Percentiles rank a stretch among this genome's conserved stretches.
Evolutionary conservation across 1,140 invertebrate genomes (phyloP).

Genomic region (Zaprionus ornatus): DNA sequence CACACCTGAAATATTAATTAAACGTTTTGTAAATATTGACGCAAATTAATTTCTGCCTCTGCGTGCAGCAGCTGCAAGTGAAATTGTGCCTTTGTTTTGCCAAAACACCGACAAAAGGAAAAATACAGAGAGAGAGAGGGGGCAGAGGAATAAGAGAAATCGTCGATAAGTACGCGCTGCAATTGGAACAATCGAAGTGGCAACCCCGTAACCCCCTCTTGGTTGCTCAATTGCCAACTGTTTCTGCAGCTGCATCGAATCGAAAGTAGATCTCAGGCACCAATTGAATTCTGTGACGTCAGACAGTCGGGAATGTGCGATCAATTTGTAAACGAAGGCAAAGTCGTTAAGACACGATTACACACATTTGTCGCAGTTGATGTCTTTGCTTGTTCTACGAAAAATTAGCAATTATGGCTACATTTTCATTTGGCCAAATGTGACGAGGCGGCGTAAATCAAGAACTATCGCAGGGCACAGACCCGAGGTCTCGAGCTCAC

Average conservation of each 20-base stretch:
- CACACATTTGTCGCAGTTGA: slow-evolving; percentile 27
- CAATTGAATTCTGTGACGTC: slow-evolving; percentile 53
- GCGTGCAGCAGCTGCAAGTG: slow-evolving; percentile 36
- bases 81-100: slow-evolving; percentile 40
- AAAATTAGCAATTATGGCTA: slow-evolving; percentile 41
- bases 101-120: slow-evolving; percentile 22
- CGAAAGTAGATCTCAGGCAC: slow-evolving; percentile 52
- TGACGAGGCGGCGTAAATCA: slow-evolving; percentile 41
- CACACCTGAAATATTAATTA: slow-evolving; percentile 67
- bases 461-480: slow-evolving; percentile 14
- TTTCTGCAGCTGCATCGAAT: slow-evolving; percentile 20
- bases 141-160: neutral
- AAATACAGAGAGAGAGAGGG: neutral
- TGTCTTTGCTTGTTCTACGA: slow-evolving; percentile 55
- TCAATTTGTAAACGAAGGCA: slow-evolving; percentile 11
- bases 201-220: neutral
- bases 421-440: slow-evolving; percentile 3
- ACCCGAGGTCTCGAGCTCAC: neutral
- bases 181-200: slow-evolving; percentile 17
- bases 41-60: slow-evolving; percentile 62
- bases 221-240: slow-evolving; percentile 25
- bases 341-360: slow-evolving; percentile 34
- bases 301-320: slow-evolving; percentile 12
- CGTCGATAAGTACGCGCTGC: neutral
- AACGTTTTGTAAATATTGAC: slow-evolving; percentile 70